These are phyloP conservation scores for Vanessa atalanta DNA, from an alignment of 1,140 invertebrate genomes.

Conservation along the genomic window DNA sequence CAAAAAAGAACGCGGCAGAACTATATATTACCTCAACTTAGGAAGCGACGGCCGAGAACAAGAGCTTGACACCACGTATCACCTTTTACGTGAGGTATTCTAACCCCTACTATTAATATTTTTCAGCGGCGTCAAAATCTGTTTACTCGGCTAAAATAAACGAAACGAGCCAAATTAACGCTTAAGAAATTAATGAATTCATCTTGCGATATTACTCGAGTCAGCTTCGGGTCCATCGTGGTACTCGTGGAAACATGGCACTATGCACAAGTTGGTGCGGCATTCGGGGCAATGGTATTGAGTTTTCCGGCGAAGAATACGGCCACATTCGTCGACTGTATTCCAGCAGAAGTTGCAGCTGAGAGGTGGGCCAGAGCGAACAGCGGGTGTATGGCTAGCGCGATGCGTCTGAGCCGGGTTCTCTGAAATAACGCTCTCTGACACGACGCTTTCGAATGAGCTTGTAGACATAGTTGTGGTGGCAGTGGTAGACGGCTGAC, in stretches of 20 bases:
- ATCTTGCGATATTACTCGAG: conserved; percentile 54
- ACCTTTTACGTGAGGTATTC: background rate
- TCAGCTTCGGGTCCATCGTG: conserved; percentile 82
- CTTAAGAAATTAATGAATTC: conserved; percentile 34
- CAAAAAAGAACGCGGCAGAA: too few relatives aligned
- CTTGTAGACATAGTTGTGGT: conserved; percentile 39
- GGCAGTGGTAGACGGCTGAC: conserved; percentile 43
- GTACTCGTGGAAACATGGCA: conserved; percentile 92
- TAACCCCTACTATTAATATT: background rate
- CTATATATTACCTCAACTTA: background rate
- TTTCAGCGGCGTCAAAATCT: background rate
- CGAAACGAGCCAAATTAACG: background rate
- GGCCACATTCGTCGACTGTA: conserved; percentile 88
- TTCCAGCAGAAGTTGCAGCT: conserved; percentile 95
- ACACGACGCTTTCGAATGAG: conserved; percentile 40
- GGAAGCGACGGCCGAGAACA: background rate
- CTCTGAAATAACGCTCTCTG: conserved; percentile 28
- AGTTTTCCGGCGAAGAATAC: conserved; percentile 90
- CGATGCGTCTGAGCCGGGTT: conserved; percentile 45
- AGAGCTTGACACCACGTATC: background rate
- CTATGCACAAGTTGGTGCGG: conserved; percentile 92
- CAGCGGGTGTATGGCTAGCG: conserved; percentile 87
- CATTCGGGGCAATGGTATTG: conserved; percentile 94
- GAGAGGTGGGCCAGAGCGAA: conserved; percentile 89
- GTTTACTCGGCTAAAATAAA: background rate